These are phyloP conservation scores for Lasioglossum calceatum DNA, from an alignment of 2,888 invertebrate genomes.

Conservation along the genomic window DNA sequence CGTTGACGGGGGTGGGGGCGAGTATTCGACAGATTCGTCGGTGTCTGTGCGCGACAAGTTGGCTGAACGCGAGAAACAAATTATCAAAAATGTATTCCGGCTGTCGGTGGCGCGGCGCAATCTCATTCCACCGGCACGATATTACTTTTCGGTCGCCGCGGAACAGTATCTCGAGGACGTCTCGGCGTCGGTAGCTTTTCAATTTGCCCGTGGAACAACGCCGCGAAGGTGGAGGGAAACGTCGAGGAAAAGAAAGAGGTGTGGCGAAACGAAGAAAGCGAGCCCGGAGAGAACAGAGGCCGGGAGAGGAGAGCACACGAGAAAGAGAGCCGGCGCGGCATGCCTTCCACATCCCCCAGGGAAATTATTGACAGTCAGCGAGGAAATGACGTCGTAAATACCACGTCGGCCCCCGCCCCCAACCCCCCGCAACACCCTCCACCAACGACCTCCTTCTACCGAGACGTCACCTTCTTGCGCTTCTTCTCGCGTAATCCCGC, in stretches of 20 bases:
- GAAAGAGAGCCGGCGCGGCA: slow-evolving; percentile 54
- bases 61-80: slow-evolving; percentile 19
- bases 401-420: slow-evolving; percentile 77
- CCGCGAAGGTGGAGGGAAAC: slow-evolving; percentile 49
- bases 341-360: slow-evolving; percentile 81
- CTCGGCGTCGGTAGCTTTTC: slow-evolving; percentile 66
- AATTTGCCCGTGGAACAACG: slow-evolving; percentile 64
- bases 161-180: slow-evolving; percentile 60
- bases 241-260: slow-evolving; percentile 45
- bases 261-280: slow-evolving; percentile 25
- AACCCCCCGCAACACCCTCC: slow-evolving; percentile 32
- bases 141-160: slow-evolving; percentile 65
- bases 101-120: slow-evolving; percentile 28
- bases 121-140: slow-evolving; percentile 61
- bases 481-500: slow-evolving; percentile 64
- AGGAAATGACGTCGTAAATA: slow-evolving; percentile 84
- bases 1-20: not conserved
- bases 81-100: slow-evolving; percentile 52
- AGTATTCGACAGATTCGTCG: not conserved
- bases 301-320: slow-evolving; percentile 4
- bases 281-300: not conserved
- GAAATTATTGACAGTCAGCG: slow-evolving; percentile 84
- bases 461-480: slow-evolving; percentile 54
- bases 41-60: not conserved
- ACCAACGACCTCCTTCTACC: slow-evolving; percentile 42